A percentile compares a stretch with the other conserved stretches of the same genome.
Evolutionary conservation across 2,888 invertebrate species (phyloP).

Genomic region (Cabera pusaria): DNA sequence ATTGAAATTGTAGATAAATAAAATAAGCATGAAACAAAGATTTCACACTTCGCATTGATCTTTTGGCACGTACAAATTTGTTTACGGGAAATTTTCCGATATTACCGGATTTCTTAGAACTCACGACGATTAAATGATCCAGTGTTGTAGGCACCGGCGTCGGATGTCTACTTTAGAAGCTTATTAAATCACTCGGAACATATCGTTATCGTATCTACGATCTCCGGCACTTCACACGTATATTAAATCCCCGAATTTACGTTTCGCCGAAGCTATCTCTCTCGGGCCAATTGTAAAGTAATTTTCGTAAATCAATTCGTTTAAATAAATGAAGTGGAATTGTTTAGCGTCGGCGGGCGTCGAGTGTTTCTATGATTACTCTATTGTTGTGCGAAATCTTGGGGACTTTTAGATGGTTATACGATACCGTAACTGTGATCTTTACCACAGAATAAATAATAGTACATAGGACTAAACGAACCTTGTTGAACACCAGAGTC

Average conservation of each 20-base stretch:
- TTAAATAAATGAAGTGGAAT: constrained; percentile 5
- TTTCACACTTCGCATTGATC: background rate
- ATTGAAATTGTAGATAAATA: too few relatives aligned
- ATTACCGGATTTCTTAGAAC: constrained; percentile 9
- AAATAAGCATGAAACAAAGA: too few relatives aligned
- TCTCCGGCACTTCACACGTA: too few relatives aligned
- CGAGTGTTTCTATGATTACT: constrained; percentile 7
- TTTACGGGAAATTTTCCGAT: constrained; percentile 12
- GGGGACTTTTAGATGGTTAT: too few relatives aligned
- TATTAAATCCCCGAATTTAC: constrained; percentile 1
- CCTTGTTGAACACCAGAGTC: too few relatives aligned
- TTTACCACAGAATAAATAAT: too few relatives aligned
- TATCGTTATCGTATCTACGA: too few relatives aligned
- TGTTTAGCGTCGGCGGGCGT: constrained; percentile 1
- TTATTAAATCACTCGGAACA: constrained; percentile 9
- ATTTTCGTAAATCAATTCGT: constrained; percentile 15
- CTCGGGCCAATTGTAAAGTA: constrained; percentile 4
- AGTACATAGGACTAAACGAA: too few relatives aligned
- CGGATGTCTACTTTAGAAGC: constrained; percentile 8
- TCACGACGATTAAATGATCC: constrained; percentile 5
- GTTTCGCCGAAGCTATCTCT: constrained; percentile 4
- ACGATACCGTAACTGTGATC: too few relatives aligned
- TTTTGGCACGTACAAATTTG: constrained; percentile 3
- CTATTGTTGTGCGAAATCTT: too few relatives aligned
- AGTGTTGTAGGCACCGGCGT: constrained; percentile 9